Percentiles rank a stretch among this genome's conserved stretches.
These are phyloP conservation scores for Drosophila melanocephala DNA, from an alignment of 2,888 invertebrate species.

Conservation along the genomic window DNA sequence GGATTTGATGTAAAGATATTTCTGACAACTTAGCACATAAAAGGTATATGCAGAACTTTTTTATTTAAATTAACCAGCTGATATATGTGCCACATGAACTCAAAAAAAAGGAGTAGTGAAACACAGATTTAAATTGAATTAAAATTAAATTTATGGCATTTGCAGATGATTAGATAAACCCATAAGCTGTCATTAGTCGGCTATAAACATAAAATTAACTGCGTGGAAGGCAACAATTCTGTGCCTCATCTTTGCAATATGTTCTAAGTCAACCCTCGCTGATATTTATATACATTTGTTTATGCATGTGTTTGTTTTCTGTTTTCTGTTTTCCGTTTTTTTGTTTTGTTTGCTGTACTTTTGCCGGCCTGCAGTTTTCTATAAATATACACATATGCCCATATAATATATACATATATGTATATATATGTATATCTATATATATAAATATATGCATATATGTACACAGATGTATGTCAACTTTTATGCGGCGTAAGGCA, in stretches of 20 bases:
- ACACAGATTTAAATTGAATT: too few relatives aligned
- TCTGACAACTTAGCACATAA: too few relatives aligned
- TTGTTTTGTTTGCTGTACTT: slow-evolving; percentile 27
- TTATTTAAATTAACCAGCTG: too few relatives aligned
- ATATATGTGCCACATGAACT: too few relatives aligned
- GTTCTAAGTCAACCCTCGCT: slow-evolving; percentile 5
- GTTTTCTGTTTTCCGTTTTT: background rate
- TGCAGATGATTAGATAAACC: background rate
- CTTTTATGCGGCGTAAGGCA: slow-evolving; percentile 76
- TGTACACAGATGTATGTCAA: slow-evolving; percentile 56
- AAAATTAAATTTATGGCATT: too few relatives aligned
- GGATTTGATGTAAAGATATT: too few relatives aligned
- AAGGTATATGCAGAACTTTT: too few relatives aligned
- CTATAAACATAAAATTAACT: background rate
- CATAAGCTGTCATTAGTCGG: background rate
- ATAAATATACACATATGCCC: slow-evolving; percentile 23
- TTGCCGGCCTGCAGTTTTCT: slow-evolving; percentile 52
- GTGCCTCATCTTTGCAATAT: too few relatives aligned
- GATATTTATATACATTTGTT: slow-evolving; percentile 23
- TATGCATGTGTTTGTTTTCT: slow-evolving; percentile 23
- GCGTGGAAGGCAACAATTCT: background rate
- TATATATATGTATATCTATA: background rate
- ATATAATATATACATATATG: background rate
- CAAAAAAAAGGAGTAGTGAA: too few relatives aligned
- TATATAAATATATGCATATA: background rate